A percentile compares a stretch with the other conserved stretches of the same genome.
These are phyloP conservation scores for Pygocentrus nattereri DNA, from an alignment of 2,797 vertebrate genomes.

Conservation along the genomic window DNA sequence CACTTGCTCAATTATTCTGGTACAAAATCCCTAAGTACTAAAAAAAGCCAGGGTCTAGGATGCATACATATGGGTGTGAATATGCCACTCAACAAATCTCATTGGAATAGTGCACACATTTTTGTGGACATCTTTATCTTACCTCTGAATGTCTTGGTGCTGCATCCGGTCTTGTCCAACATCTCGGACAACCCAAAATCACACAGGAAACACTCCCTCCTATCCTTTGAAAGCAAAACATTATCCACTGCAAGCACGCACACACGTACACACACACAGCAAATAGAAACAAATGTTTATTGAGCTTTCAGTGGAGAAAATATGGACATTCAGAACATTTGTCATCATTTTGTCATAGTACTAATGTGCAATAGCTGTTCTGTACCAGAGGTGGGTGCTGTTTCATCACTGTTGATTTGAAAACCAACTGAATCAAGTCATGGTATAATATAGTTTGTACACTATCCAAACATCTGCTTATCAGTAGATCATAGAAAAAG, in stretches of 20 bases:
- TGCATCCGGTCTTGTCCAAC: conserved; percentile 75
- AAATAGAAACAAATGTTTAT: neutral
- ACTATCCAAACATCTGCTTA: neutral
- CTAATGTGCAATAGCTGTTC: neutral
- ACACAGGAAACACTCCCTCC: conserved; percentile 80
- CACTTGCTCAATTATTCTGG: too few relatives aligned
- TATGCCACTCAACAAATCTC: neutral
- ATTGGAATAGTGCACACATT: neutral
- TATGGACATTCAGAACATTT: neutral
- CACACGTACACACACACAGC: conserved; percentile 14
- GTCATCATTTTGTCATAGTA: neutral
- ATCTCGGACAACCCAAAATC: conserved; percentile 87
- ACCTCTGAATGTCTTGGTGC: conserved; percentile 81
- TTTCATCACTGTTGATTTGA: neutral
- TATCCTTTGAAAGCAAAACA: conserved; percentile 81
- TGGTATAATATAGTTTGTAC: neutral
- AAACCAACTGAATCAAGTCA: neutral
- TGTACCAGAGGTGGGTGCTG: neutral
- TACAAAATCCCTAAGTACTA: too few relatives aligned
- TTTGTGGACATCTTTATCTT: conserved; percentile 45
- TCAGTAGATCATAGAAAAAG: neutral
- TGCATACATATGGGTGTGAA: neutral
- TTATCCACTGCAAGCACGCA: conserved; percentile 81
- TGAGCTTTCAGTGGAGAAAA: neutral
- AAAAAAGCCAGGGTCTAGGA: too few relatives aligned